These are phyloP conservation scores for Drosophila gunungcola DNA, from an alignment of 1,140 invertebrate species.

Conservation along the genomic window DNA sequence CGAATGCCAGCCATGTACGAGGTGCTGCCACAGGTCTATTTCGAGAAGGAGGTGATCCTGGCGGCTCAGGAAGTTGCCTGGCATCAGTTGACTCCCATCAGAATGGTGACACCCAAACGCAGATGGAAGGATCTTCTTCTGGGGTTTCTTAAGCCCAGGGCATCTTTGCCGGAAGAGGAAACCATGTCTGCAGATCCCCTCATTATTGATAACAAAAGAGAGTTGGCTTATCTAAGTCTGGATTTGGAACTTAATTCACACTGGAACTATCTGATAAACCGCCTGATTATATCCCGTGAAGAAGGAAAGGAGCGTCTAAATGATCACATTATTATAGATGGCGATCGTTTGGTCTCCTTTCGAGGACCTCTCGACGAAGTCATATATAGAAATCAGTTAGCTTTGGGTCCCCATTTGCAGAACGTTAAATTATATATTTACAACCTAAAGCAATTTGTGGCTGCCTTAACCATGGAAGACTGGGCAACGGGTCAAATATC, in stretches of 20 bases:
- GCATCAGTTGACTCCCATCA: slow-evolving; percentile 44
- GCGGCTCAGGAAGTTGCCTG: slow-evolving; percentile 43
- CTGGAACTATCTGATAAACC: slow-evolving; percentile 56
- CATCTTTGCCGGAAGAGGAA: slow-evolving; percentile 3
- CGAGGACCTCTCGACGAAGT: slow-evolving; percentile 24
- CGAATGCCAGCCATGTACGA: slow-evolving; percentile 87
- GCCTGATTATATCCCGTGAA: slow-evolving; percentile 19
- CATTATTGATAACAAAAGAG: slow-evolving; percentile 35
- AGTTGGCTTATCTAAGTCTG: slow-evolving; percentile 18
- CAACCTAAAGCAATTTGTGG: slow-evolving; percentile 46
- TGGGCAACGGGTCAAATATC: slow-evolving; percentile 13
- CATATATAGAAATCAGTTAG: not conserved
- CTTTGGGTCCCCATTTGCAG: not conserved
- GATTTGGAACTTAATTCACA: slow-evolving; percentile 54
- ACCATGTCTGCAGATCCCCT: slow-evolving; percentile 37
- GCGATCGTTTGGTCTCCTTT: slow-evolving; percentile 53
- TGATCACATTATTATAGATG: slow-evolving; percentile 36
- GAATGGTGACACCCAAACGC: slow-evolving; percentile 10
- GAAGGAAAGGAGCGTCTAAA: slow-evolving; percentile 5
- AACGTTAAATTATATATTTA: not conserved
- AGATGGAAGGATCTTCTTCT: slow-evolving; percentile 39
- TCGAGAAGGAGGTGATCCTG: slow-evolving; percentile 60
- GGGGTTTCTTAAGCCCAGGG: not conserved
- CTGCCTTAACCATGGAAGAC: slow-evolving; percentile 31
- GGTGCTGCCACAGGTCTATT: slow-evolving; percentile 87